Percentiles rank a stretch among this genome's conserved stretches.
phyloP scores from a whole-genome alignment of 2,797 vertebrate species.

The Xenopus petersii region DNA sequence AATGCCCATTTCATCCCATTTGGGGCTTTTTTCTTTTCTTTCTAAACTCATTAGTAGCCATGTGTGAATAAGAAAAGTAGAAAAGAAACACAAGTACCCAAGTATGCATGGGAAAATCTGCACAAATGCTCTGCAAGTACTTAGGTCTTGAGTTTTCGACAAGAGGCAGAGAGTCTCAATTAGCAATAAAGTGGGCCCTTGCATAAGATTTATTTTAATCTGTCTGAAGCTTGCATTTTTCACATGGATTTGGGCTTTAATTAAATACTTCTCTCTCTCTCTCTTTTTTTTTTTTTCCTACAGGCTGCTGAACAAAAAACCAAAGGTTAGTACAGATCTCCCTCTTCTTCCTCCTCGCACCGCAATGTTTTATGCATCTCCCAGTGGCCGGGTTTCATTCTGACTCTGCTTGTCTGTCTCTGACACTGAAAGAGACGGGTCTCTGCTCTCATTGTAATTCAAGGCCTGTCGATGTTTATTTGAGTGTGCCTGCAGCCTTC shows the following conservation, averaged over 20 bases:
- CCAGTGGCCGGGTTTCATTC: constrained; percentile 7
- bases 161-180: neutral
- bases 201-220: neutral
- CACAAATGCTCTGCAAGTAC: neutral
- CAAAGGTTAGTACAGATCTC: constrained; percentile 80
- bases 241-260: constrained; percentile 1
- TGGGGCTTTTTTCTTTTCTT: too few species aligned
- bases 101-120: constrained; percentile 11
- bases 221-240: neutral
- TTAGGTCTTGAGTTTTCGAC: neutral
- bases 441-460: constrained; percentile 45
- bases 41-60: neutral
- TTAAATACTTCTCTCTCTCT: constrained; percentile 7
- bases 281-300: constrained; percentile 53
- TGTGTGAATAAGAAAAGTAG: neutral
- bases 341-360: too few species aligned
- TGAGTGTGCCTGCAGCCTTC: constrained; percentile 35
- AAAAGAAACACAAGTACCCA: neutral
- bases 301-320: constrained; percentile 96
- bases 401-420: constrained; percentile 11
- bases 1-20: neutral
- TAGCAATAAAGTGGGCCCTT: neutral
- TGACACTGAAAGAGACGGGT: constrained; percentile 21
- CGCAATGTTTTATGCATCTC: neutral
- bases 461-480: constrained; percentile 41